phyloP scores from a whole-genome alignment of 30 jellyfish, hydroid and myxozoan species.

The Turritopsis dohrnii region DNA sequence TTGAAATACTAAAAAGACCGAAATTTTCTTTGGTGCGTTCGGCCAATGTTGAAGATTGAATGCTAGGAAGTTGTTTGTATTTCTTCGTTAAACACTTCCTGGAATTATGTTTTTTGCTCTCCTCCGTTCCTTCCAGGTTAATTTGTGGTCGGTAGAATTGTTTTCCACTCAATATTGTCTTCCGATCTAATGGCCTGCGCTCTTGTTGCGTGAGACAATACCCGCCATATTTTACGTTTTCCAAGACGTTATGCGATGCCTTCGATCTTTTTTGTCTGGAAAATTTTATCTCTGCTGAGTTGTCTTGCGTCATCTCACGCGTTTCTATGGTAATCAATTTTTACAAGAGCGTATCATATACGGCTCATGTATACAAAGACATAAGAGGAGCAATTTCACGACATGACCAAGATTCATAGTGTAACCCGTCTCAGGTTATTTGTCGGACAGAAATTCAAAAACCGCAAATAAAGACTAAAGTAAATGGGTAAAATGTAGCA shows the following conservation, averaged over 20 bases:
- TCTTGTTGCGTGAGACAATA: not conserved
- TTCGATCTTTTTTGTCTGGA: not conserved
- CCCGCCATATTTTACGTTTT: too few relatives aligned
- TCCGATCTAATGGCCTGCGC: not conserved
- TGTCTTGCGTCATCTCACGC: not conserved
- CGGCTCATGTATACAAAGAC: too few relatives aligned
- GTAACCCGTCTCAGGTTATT: too few relatives aligned
- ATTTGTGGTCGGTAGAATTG: not conserved
- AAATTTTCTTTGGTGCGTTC: not conserved
- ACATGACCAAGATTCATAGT: too few relatives aligned
- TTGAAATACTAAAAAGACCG: not conserved
- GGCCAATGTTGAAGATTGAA: not conserved
- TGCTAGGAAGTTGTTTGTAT: not conserved
- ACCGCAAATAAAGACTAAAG: too few relatives aligned
- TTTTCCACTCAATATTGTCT: not conserved
- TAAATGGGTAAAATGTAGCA: too few relatives aligned
- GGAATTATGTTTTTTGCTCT: not conserved
- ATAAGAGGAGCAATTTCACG: too few relatives aligned
- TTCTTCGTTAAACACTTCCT: not conserved
- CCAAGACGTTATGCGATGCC: not conserved
- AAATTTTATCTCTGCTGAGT: not conserved
- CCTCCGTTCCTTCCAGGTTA: not conserved
- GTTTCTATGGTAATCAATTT: not conserved
- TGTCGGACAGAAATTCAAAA: too few relatives aligned
- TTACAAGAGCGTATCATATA: too few relatives aligned